Evolutionary conservation across 2,113 vertebrate species (phyloP).

Genomic region (Noturus placidus): DNA sequence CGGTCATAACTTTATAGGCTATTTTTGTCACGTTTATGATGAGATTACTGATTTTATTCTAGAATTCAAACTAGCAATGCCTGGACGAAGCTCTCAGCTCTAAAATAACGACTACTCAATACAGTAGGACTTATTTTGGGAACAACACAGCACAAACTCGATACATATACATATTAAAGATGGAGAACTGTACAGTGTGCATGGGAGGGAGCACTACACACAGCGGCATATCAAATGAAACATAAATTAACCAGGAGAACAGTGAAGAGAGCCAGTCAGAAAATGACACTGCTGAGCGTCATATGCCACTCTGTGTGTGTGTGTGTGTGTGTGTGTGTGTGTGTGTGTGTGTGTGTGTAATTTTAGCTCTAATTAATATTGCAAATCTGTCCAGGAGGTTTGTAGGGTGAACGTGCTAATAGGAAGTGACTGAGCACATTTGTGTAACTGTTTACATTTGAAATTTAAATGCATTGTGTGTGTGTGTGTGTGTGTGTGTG

Average conservation of each 20-base stretch:
- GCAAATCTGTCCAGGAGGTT: conserved; percentile 67
- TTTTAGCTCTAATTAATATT: conserved; percentile 51
- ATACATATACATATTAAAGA: background rate
- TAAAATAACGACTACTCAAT: background rate
- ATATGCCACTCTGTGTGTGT: background rate
- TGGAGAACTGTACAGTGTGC: background rate
- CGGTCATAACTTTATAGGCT: background rate
- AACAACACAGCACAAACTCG: background rate
- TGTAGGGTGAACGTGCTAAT: conserved; percentile 65
- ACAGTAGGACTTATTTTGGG: background rate
- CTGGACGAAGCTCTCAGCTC: background rate
- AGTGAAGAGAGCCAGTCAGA: conserved; percentile 62
- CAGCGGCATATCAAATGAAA: background rate
- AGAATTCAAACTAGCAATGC: too few relatives aligned
- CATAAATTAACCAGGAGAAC: conserved; percentile 36
- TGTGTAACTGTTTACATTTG: background rate
- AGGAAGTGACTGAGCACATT: background rate
- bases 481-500: background rate
- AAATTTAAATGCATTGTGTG: background rate
- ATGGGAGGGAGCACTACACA: background rate
- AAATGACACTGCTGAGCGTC: conserved; percentile 66
- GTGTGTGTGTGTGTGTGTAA: conserved; percentile 36
- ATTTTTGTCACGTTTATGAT: too few relatives aligned
- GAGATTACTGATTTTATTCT: too few relatives aligned
- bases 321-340: conserved; percentile 24